Base-by-base conservation (phyloP, 2,888 invertebrate species). In the Brachypterus glaber region DNA sequence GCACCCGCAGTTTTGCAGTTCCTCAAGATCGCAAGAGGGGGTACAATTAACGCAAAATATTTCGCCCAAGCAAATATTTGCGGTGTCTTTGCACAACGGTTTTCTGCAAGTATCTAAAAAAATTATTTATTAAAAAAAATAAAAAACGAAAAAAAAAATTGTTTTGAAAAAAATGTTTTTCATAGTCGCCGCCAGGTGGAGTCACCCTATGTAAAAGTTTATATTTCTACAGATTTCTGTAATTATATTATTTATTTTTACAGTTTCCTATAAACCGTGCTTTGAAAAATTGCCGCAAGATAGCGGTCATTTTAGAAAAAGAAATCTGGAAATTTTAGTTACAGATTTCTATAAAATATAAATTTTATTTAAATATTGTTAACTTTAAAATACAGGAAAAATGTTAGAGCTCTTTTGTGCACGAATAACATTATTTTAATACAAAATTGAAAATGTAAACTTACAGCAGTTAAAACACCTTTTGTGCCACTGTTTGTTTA, bases 401-500 rank as follows among this genome's bases (percentile, higher is more conserved):
- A n/a, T n/a, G n/a, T n/a, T n/a, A n/a, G n/a, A n/a, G n/a, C n/a
- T n/a, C n/a, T n/a, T n/a, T n/a, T n/a, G n/a, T n/a, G n/a, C n/a
- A n/a, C n/a, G n/a, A n/a, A n/a, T n/a, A n/a, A n/a, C n/a, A n/a
- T n/a, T n/a, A n/a, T n/a, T n/a, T n/a, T n/a, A n/a, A n/a, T n/a
- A n/a, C n/a, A n/a, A n/a, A n/a, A n/a, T n/a, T n/a, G n/a, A n/a
- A n/a, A n/a, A n/a, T n/a, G n/a, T n/a, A 5, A 12, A 55, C 57
- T 56, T 48, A 57, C 58, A 48, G 38, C 55, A 58, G 27, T 49
- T 48, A 39, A 57, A 57, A 39, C 57, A 57, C 30, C 49, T 46
- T 34, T 52, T 55, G 31, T 57, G 56, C 57, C 56, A 58, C 17
- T 54, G 48, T 50, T 57, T 55, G 39, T 55, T 58, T 39, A 57